Evolutionary conservation across 2,888 invertebrate species (phyloP).

Genomic region (Amphipyra berbera): DNA sequence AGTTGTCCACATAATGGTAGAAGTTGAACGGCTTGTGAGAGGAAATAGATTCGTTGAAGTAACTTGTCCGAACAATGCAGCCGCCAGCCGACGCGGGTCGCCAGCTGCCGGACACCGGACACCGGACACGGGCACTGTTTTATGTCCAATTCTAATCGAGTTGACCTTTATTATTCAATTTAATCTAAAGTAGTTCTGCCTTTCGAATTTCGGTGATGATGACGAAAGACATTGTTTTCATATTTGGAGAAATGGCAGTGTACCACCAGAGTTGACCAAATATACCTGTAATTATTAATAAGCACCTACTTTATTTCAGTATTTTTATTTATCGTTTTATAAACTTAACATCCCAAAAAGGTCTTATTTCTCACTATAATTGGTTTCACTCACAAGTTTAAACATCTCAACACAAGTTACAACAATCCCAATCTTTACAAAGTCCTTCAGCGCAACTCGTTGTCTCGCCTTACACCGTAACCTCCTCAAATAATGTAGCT

Average conservation of each 20-base stretch:
- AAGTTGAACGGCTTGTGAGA: slow-evolving; percentile 20
- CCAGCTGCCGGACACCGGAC: slow-evolving; percentile 12
- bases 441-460: neutral
- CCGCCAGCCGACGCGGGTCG: slow-evolving; percentile 1
- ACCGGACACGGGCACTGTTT: slow-evolving; percentile 22
- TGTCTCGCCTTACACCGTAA: slow-evolving; percentile 7
- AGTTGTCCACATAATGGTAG: slow-evolving; percentile 3
- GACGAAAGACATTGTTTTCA: slow-evolving; percentile 1
- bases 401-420: neutral
- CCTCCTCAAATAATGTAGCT: slow-evolving; percentile 6
- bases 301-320: no score
- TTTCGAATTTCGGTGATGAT: neutral
- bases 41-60: slow-evolving; percentile 36
- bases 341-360: neutral
- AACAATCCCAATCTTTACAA: neutral
- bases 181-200: neutral
- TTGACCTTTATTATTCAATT: slow-evolving; percentile 19
- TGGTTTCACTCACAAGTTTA: no score
- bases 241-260: no score
- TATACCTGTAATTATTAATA: no score
- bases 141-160: slow-evolving; percentile 20
- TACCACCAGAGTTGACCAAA: neutral
- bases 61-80: slow-evolving; percentile 12
- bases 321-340: neutral
- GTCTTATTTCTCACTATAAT: neutral